Evolutionary conservation across 2,113 vertebrate species (phyloP).

Genomic region (Otis tarda): DNA sequence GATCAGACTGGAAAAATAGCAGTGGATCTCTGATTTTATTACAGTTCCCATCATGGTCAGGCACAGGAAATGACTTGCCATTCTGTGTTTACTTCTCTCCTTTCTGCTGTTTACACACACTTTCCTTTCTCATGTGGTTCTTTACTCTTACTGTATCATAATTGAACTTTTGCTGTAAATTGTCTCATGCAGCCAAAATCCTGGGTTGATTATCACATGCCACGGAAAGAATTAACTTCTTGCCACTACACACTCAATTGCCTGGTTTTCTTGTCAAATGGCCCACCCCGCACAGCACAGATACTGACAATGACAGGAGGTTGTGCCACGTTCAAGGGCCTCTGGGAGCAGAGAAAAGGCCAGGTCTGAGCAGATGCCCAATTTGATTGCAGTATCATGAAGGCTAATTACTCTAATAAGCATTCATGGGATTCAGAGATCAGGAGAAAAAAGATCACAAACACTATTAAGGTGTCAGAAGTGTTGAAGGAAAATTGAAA

Average conservation of each 20-base stretch:
- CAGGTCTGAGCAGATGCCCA: neutral
- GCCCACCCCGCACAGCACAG: neutral
- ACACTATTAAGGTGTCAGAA: conserved; percentile 23
- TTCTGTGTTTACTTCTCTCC: neutral
- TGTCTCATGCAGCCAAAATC: neutral
- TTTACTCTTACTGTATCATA: neutral
- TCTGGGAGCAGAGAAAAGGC: conserved; percentile 17
- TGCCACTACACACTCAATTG: neutral
- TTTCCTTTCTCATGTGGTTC: neutral
- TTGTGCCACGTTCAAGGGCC: neutral
- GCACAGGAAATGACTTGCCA: neutral
- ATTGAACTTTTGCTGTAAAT: neutral
- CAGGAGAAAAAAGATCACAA: conserved; percentile 26
- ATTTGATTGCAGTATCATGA: conserved; percentile 33
- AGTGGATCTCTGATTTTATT: neutral
- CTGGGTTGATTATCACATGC: neutral
- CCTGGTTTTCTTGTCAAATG: neutral
- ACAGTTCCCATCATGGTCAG: neutral
- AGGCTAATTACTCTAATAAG: conserved; percentile 49
- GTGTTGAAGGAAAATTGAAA: conserved; percentile 26
- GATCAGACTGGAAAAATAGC: neutral
- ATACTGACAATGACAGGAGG: neutral
- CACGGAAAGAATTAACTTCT: neutral
- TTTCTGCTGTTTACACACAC: neutral
- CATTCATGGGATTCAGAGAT: neutral